phyloP scores from a whole-genome alignment of 2,888 invertebrate species.

The Epiblema foenella region DNA sequence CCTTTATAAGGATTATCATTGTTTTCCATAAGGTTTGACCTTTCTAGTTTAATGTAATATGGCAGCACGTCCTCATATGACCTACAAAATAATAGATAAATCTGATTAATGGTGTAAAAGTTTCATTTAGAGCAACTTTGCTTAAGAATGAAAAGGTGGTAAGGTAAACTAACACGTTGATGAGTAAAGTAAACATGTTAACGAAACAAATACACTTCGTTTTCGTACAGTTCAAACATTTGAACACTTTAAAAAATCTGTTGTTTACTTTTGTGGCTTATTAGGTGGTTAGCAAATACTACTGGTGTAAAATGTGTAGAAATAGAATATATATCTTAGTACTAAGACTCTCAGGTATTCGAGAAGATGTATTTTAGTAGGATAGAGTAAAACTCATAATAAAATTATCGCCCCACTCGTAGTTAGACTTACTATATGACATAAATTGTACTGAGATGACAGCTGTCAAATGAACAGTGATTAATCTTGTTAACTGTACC shows the following conservation, averaged over 20 bases:
- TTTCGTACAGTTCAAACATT: not conserved
- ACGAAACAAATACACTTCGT: not conserved
- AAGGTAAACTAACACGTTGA: not conserved
- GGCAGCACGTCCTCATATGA: constrained; percentile 78
- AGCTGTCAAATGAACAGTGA: too few relatives aligned
- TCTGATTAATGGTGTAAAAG: not conserved
- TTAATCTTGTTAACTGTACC: too few relatives aligned
- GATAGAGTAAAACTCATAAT: too few relatives aligned
- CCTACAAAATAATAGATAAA: constrained; percentile 48
- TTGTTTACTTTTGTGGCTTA: not conserved
- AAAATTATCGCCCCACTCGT: too few relatives aligned
- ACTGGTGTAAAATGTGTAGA: not conserved
- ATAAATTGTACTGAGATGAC: too few relatives aligned
- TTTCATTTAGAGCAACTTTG: not conserved
- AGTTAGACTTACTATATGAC: too few relatives aligned
- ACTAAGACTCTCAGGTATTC: too few relatives aligned
- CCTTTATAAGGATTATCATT: constrained; percentile 51
- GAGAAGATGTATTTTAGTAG: too few relatives aligned
- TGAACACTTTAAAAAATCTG: not conserved
- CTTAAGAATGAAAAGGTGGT: not conserved
- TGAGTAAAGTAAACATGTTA: not conserved
- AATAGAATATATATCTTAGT: not conserved
- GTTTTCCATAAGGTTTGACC: constrained; percentile 59
- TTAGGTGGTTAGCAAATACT: not conserved
- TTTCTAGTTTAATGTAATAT: constrained; percentile 81